Evolutionary conservation across 2,888 invertebrate species (phyloP).

Genomic region (Homarus gammarus): DNA sequence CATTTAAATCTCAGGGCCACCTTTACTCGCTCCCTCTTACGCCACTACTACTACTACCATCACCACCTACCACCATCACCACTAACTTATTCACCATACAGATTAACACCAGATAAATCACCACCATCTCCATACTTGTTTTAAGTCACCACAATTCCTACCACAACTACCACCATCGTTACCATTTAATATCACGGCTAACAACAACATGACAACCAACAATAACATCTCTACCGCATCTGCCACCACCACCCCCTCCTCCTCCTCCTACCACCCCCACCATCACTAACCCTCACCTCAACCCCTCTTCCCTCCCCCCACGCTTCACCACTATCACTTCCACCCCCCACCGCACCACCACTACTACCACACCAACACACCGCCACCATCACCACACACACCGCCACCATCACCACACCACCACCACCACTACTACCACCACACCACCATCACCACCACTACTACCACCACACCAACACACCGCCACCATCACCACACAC

Average conservation of each 20-base stretch:
- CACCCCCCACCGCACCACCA: not conserved
- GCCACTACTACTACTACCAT: too few species aligned
- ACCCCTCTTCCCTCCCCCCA: too few species aligned
- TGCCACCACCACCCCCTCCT: not conserved
- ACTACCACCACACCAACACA: not conserved
- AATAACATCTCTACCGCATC: not conserved
- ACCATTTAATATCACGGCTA: not conserved
- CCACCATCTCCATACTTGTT: not conserved
- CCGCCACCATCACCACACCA: not conserved
- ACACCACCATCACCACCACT: too few species aligned
- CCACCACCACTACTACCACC: too few species aligned
- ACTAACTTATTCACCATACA: not conserved
- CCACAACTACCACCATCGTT: not conserved
- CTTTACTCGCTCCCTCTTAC: too few species aligned
- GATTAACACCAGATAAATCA: not conserved
- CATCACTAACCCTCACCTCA: too few species aligned
- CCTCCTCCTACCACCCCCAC: too few species aligned
- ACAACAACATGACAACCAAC: not conserved
- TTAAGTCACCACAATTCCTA: not conserved
- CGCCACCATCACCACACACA: too few species aligned
- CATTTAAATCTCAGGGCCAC: too few species aligned
- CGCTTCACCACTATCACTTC: not conserved
- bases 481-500: too few species aligned
- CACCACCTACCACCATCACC: not conserved
- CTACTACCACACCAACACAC: too few species aligned